Evolutionary conservation across 2,797 vertebrate species (phyloP).

Genomic region (Myotis findleyi): DNA sequence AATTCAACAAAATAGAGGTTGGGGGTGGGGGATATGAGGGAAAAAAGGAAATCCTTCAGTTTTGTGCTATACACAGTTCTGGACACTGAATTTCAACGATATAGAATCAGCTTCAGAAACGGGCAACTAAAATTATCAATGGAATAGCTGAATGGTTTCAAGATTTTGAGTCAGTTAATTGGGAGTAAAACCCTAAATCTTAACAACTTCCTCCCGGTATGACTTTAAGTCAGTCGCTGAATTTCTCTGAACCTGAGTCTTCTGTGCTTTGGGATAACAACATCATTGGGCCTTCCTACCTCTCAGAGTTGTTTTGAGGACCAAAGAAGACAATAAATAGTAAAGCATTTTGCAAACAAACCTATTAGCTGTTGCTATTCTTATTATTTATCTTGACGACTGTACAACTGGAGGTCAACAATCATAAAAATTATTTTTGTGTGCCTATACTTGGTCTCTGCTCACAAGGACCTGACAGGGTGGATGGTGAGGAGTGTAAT

Average conservation of each 20-base stretch:
- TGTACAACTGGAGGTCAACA: neutral
- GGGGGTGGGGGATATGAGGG: neutral
- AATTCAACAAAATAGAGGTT: neutral
- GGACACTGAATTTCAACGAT: neutral
- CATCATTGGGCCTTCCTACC: neutral
- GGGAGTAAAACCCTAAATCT: neutral
- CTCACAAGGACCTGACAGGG: neutral
- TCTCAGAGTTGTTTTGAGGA: neutral
- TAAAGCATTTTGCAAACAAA: slow-evolving; percentile 8
- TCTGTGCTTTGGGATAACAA: neutral
- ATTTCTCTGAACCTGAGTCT: neutral
- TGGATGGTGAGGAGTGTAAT: neutral
- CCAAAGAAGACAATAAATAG: neutral
- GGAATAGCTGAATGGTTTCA: neutral
- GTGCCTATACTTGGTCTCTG: neutral
- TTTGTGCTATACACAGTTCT: neutral
- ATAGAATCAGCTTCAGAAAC: neutral
- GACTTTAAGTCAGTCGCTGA: neutral
- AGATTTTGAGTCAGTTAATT: neutral
- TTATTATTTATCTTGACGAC: neutral
- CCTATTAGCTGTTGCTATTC: neutral
- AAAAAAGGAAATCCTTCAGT: neutral
- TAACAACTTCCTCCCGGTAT: neutral
- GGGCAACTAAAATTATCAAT: neutral
- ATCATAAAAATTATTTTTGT: neutral